Base-by-base conservation (phyloP, 37 sponge, comb jelly and placozoan species). In the Bolinopsis microptera region DNA sequence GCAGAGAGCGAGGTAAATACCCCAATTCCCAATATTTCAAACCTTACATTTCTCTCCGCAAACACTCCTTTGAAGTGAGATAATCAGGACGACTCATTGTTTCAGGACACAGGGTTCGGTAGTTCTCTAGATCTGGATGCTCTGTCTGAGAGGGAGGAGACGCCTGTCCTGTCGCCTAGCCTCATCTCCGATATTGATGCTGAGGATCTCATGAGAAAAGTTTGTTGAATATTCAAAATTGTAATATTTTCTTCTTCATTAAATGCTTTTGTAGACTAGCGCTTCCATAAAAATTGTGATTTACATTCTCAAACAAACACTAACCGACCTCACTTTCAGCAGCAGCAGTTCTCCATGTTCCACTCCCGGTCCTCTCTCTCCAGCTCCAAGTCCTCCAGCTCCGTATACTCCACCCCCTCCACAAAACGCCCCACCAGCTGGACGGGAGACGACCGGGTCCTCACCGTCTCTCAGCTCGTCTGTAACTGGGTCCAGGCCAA, bases 1-100 rank as follows among this genome's bases (percentile, higher is more conserved):
- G 90, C 90, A 16, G 90, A 86, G 90, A 86, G 90, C 31, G 90
- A 86, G 90, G 90, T 86, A 34, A 80, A 36, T 48, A 48, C 5
- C 61, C 13, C 13, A 13, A 18, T 48, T 48, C 61, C 61, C 61
- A 48, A 13, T 18, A 18, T 48, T 48, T 48, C 61, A 18, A 5
- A 18, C 61, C 61, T 13, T 18, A 48, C 61, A 18, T 48, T 48
- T 13, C 61, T 48, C 61, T n/a, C 61, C 61, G 61, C 5, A 48
- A 5, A 48, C 61, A 18, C 13, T 48, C 61, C 61, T 13, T 48
- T 48, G 61, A 48, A 48, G 61, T 13, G 5, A 48, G 61, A 48
- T 48, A 5, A 13, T 48, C 13, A 48, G 61, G 61, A 48, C 5
- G 61, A 13, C 13, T 48, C 61, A 48, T 48, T 48, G 5, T 82